These are phyloP conservation scores for Tetragnatha montana DNA, from an alignment of 2,888 invertebrate species.

Conservation along the genomic window DNA sequence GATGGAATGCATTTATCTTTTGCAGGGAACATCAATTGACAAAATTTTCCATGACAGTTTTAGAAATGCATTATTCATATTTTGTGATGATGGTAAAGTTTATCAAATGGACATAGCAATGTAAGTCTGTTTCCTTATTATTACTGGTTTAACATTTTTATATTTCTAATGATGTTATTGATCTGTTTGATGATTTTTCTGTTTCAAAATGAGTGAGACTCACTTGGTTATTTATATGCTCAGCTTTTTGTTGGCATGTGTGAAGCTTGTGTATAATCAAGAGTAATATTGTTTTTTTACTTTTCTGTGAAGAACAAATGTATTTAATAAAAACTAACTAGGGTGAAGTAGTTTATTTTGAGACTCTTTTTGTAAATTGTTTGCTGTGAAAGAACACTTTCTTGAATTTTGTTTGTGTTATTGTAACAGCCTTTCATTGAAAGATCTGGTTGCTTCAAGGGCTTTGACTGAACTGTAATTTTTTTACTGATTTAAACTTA, in stretches of 20 bases:
- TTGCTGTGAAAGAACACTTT: not conserved
- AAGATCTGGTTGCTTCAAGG: not conserved
- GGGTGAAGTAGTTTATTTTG: too few species aligned
- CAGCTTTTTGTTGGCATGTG: too few species aligned
- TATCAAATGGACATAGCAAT: constrained; percentile 19
- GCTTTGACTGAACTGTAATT: too few species aligned
- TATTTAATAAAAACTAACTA: too few species aligned
- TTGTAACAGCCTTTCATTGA: not conserved
- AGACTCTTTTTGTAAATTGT: too few species aligned
- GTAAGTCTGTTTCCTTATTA: constrained; percentile 24
- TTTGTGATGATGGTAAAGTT: constrained; percentile 44
- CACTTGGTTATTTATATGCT: too few species aligned
- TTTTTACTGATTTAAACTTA: too few species aligned
- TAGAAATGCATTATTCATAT: constrained; percentile 24
- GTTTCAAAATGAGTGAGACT: too few species aligned
- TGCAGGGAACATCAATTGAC: constrained; percentile 41
- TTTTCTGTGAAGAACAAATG: too few species aligned
- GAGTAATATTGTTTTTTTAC: too few species aligned
- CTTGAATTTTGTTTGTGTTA: not conserved
- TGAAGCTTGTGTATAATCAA: too few species aligned
- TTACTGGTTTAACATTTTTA: not conserved
- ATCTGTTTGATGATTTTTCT: too few species aligned
- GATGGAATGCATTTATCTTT: not conserved
- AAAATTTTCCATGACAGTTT: constrained; percentile 11
- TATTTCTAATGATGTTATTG: not conserved